These are phyloP conservation scores for Merodon equestris DNA, from an alignment of 2,888 invertebrate species.

Conservation along the genomic window DNA sequence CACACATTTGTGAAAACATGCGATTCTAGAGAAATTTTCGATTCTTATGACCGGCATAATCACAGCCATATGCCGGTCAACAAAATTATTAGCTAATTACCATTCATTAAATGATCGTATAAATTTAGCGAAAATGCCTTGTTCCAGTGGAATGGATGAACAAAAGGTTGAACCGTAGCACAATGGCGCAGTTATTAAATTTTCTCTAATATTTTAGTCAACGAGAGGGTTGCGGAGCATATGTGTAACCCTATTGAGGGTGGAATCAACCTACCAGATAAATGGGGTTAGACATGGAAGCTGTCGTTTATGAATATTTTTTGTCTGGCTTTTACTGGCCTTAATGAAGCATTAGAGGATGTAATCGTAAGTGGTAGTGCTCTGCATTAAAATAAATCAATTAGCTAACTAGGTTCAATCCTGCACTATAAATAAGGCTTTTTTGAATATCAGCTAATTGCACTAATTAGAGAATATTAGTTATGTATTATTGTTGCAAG, in stretches of 20 bases:
- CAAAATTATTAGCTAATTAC: conserved; percentile 57
- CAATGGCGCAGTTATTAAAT: conserved; percentile 25
- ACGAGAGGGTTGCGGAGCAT: too few relatives aligned
- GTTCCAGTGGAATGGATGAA: conserved; percentile 13
- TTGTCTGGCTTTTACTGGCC: not conserved
- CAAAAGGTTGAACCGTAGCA: conserved; percentile 16
- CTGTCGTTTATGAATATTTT: too few relatives aligned
- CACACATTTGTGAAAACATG: conserved; percentile 6
- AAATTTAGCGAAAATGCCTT: conserved; percentile 36
- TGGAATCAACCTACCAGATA: too few relatives aligned
- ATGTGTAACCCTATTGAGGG: not conserved
- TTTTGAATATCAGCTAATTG: conserved; percentile 15
- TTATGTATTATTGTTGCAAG: not conserved
- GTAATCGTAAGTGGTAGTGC: not conserved
- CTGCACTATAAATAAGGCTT: not conserved
- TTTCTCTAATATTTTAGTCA: not conserved
- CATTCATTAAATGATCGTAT: conserved; percentile 53
- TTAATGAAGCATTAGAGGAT: not conserved
- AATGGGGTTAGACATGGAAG: too few relatives aligned
- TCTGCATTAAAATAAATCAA: conserved; percentile 34
- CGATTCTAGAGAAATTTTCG: too few relatives aligned
- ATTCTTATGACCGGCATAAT: conserved; percentile 1
- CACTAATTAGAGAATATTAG: conserved; percentile 12
- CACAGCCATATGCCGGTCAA: conserved; percentile 40
- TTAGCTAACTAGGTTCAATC: conserved; percentile 22